phyloP scores from a whole-genome alignment of 1,140 invertebrate genomes.

The Leucophenga varia region DNA sequence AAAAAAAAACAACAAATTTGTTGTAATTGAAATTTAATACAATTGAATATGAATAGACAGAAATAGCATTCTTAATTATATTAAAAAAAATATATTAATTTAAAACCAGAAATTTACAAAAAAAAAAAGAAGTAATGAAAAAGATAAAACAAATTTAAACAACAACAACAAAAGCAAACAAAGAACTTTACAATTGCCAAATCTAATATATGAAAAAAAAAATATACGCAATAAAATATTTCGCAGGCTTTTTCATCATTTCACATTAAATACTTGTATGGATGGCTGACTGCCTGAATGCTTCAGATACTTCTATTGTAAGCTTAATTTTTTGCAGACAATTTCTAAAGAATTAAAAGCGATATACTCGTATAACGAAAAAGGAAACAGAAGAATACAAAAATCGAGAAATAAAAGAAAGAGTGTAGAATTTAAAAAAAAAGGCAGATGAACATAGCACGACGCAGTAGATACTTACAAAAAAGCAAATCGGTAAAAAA shows the following conservation, averaged over 20 bases:
- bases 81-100: too few species aligned
- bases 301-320: too few species aligned
- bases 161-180: too few species aligned
- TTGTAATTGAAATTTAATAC: too few species aligned
- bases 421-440: not conserved
- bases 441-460: conserved; percentile 25
- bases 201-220: conserved; percentile 5
- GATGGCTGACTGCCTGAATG: too few species aligned
- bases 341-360: conserved; percentile 51
- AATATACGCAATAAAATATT: conserved; percentile 13
- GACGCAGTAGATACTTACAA: conserved; percentile 19
- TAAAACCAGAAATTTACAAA: not conserved
- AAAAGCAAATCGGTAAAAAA: not conserved
- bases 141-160: not conserved
- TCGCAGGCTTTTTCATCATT: too few species aligned
- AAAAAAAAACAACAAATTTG: too few species aligned
- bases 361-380: conserved; percentile 24
- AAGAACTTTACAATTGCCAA: not conserved
- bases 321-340: conserved; percentile 28
- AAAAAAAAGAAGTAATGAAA: too few species aligned
- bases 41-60: too few species aligned
- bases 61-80: too few species aligned
- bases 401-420: conserved; percentile 3
- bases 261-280: too few species aligned
- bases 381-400: conserved; percentile 5